Base-by-base conservation (phyloP, 1,140 invertebrate species). In the Ooceraea biroi region DNA sequence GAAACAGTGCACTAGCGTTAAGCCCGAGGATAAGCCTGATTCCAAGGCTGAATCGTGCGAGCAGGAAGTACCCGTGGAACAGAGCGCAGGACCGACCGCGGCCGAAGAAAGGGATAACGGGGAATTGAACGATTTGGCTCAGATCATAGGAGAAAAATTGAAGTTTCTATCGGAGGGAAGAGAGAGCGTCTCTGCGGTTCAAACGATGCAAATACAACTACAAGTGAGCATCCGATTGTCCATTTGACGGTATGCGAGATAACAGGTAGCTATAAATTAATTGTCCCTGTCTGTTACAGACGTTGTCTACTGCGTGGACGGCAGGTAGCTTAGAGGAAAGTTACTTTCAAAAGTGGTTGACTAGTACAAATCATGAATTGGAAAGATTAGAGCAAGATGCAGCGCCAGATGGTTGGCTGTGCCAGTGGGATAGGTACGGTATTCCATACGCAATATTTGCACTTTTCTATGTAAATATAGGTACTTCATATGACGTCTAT, bases 341-440 rank as follows among this genome's bases (percentile, higher is more conserved):
- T 48, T 97, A 96, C 90, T 94, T 97, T 58, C 90, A 94, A 69
- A 92, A 95, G 52, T 96, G 96, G 95, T 92, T 97, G 80, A 93
- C 94, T 48, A 94, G 95, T 58, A 96, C 95, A 12, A 95, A 95
- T 90, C 92, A 95, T 85, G 95, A 96, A 93, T 91, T 97, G 89
- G 93, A 93, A 88, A 94, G 95, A 86, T 94, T 96, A 74, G 96
- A 96, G 92, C 93, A 95, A 90, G 95, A 95, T 50, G 96, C 96
- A 11, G 95, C 96, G n/a, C 96, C 96, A 11, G 92, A 94, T 36
- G 96, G 96, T 87, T 97, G 96, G 96, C 94, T 95, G 68, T 96
- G 96, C 92, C 95, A 96, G 86, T 97, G 97, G 97, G 96, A 97
- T 96, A 97, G 96, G 96, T 97, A 97, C 93, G 95, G 90, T 92